These are phyloP conservation scores for Palythoa grandiflora DNA, from an alignment of 92 coral and sea anemone species.

Conservation along the genomic window DNA sequence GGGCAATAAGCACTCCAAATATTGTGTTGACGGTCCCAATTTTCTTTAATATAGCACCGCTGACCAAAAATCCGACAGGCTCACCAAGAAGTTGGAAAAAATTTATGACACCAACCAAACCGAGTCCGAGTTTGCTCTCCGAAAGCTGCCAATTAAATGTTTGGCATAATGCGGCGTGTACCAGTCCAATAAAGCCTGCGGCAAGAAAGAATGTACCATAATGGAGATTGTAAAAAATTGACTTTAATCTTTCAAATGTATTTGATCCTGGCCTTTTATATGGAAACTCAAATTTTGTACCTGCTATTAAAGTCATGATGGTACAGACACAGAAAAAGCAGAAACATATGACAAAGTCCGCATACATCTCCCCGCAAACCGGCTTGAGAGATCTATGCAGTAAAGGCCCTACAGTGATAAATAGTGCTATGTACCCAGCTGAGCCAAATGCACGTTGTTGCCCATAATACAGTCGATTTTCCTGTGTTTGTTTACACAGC, in stretches of 20 bases:
- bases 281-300: slow-evolving; percentile 76
- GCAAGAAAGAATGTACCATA: slow-evolving; percentile 70
- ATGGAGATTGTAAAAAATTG: slow-evolving; percentile 80
- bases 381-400: slow-evolving; percentile 85
- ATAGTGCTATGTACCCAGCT: slow-evolving; percentile 76
- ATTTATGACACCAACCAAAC: slow-evolving; percentile 68
- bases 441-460: slow-evolving; percentile 94
- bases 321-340: slow-evolving; percentile 85
- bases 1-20: slow-evolving; percentile 72
- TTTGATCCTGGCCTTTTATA: slow-evolving; percentile 44
- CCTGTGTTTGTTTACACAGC: slow-evolving; percentile 78
- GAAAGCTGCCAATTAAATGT: slow-evolving; percentile 71
- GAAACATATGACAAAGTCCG: slow-evolving; percentile 88
- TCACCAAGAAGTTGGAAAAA: slow-evolving; percentile 85
- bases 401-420: slow-evolving; percentile 77
- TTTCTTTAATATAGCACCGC: slow-evolving; percentile 76
- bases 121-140: slow-evolving; percentile 66
- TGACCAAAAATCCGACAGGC: slow-evolving; percentile 82
- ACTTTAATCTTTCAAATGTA: slow-evolving; percentile 65
- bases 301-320: slow-evolving; percentile 74
- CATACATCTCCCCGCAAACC: slow-evolving; percentile 84
- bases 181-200: slow-evolving; percentile 85
- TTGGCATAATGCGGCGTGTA: slow-evolving; percentile 76
- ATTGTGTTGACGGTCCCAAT: slow-evolving; percentile 83
- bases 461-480: slow-evolving; percentile 72